Base-by-base conservation (phyloP, 1,140 invertebrate genomes). In the Prorops nasuta region DNA sequence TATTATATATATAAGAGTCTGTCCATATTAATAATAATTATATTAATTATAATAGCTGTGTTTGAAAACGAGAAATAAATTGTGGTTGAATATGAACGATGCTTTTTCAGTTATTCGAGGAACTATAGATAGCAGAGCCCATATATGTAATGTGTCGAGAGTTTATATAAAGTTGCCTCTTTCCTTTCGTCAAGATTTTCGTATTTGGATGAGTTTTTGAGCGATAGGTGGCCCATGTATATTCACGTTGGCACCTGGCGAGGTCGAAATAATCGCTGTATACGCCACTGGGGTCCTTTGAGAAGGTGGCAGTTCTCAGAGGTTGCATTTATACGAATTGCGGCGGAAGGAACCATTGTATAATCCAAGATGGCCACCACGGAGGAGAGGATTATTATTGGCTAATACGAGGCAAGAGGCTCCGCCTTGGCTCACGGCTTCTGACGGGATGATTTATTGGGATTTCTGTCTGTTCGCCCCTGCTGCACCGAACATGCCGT, bases 321-420 rank as follows among this genome's bases (percentile, higher is more conserved):
- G 74, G 75, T 76, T 72, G 70, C 72, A 71, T 75, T 76, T 68
- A 68, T 69, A 70, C 66, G 72, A 69, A 74, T 72, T 71, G 72
- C 66, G 59, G 71, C 72, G 68, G 70, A 78, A 77, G 76, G 74
- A 76, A 76, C 75, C 74, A 77, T 79, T 77, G 76, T 79, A 78
- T 76, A 70, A 72, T 75, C 74, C 77, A 80, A 81, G 79, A 81
- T 80, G 80, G 79, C 80, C 76, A 71, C 79, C 71, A 73, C 70
- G 68, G 74, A 69, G 66, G 66, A 75, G 73, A 76, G 76, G 75
- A 78, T 79, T 80, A 80, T 80, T 80, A 81, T 81, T 81, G 80
- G 80, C 78, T 80, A 80, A 79, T 78, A 80, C 77, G 71, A 77
- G 72, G 76, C 71, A 71, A 79, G 77, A 75, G 69, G 77, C 79